Conservation (phyloP, 2,113 vertebrate genomes). For the Chaenogobius annularis region DNA sequence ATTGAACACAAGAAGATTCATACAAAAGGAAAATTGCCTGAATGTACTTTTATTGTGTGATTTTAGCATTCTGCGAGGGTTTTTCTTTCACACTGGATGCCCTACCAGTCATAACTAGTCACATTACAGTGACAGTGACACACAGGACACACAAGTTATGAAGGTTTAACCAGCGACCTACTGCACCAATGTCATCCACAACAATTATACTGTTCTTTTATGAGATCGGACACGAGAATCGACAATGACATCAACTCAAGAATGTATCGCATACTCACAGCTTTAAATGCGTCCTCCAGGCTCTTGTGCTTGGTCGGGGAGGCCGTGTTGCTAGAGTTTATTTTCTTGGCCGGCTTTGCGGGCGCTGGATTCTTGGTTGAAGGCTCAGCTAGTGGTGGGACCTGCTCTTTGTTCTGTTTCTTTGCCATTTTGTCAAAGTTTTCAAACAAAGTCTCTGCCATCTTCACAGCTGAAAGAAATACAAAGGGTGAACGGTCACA, state of each 20-base stretch:
- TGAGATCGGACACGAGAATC: neutral
- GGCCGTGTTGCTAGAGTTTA: conserved; percentile 10
- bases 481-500: conserved; percentile 1
- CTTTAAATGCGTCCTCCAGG: conserved; percentile 87
- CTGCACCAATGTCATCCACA: neutral
- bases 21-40: too few relatives aligned
- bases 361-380: conserved; percentile 68
- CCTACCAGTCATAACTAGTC: neutral
- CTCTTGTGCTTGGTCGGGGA: conserved; percentile 69
- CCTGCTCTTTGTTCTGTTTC: conserved; percentile 93
- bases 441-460: conserved; percentile 82
- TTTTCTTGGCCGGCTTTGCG: conserved; percentile 73
- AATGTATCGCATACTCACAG: conserved; percentile 77
- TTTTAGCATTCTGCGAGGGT: too few relatives aligned
- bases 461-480: conserved; percentile 70
- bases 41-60: too few relatives aligned
- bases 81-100: neutral
- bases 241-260: neutral
- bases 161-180: neutral
- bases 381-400: conserved; percentile 79
- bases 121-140: neutral
- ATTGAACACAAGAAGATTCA: too few relatives aligned
- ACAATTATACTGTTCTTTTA: neutral
- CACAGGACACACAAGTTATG: neutral
- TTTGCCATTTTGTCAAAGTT: conserved; percentile 84